These are phyloP conservation scores for Scaptodrosophila lebanonensis DNA, from an alignment of 1,140 invertebrate species.

Conservation along the genomic window DNA sequence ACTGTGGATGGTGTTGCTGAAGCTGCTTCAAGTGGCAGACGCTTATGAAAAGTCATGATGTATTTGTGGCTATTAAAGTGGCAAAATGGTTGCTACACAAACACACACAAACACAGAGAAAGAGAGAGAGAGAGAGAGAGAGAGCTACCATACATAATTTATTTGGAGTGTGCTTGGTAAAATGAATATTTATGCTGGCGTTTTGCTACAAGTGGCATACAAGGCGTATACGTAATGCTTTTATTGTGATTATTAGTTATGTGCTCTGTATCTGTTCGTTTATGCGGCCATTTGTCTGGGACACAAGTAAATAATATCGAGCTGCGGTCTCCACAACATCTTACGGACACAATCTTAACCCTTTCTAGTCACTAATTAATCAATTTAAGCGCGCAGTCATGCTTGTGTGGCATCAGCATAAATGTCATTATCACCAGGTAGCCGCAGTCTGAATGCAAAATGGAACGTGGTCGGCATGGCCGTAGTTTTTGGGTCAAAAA, in stretches of 20 bases:
- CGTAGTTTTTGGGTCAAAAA: too few species aligned
- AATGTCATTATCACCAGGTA: constrained; percentile 8
- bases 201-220: constrained; percentile 37
- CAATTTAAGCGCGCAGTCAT: not conserved
- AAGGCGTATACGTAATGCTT: constrained; percentile 60
- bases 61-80: constrained; percentile 71
- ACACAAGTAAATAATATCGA: too few species aligned
- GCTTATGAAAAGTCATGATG: constrained; percentile 72
- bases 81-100: constrained; percentile 48
- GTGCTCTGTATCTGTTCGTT: not conserved
- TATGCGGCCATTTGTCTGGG: too few species aligned
- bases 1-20: constrained; percentile 5
- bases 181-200: constrained; percentile 69
- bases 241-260: constrained; percentile 56
- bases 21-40: constrained; percentile 52
- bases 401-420: constrained; percentile 19
- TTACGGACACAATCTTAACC: too few species aligned
- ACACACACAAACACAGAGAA: constrained; percentile 11
- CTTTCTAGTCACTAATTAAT: constrained; percentile 12
- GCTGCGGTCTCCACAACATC: too few species aligned
- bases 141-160: constrained; percentile 17
- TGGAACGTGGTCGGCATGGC: too few species aligned
- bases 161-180: constrained; percentile 35
- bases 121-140: constrained; percentile 7
- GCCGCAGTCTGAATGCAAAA: too few species aligned